phyloP scores from a whole-genome alignment of 2,797 vertebrate species.

The Brotula barbata region DNA sequence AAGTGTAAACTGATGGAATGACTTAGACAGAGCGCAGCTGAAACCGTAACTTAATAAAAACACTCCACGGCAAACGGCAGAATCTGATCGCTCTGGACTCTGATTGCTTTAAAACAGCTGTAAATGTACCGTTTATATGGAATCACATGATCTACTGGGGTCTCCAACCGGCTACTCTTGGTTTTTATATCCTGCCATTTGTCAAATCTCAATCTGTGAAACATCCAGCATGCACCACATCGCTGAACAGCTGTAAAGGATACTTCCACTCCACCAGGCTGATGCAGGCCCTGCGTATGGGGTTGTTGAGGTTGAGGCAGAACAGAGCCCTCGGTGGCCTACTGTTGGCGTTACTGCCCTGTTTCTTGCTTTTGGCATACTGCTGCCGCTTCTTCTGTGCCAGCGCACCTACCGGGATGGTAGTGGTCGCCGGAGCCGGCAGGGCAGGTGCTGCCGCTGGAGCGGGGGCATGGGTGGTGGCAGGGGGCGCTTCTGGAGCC shows the following conservation, averaged over 20 bases:
- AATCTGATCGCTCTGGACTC: no score
- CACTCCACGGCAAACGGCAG: no score
- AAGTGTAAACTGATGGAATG: neutral
- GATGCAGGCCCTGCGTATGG: conserved; percentile 98
- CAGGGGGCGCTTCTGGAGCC: conserved; percentile 79
- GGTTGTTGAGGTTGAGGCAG: conserved; percentile 98
- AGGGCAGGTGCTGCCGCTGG: conserved; percentile 70
- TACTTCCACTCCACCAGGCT: conserved; percentile 99
- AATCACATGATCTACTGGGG: no score
- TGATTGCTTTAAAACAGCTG: no score
- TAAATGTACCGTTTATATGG: no score
- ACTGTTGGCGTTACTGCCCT: conserved; percentile 93
- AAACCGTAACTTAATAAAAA: neutral
- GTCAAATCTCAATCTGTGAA: conserved; percentile 1
- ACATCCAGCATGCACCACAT: neutral
- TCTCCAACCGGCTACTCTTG: no score
- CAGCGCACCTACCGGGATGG: conserved; percentile 90
- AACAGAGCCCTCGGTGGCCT: conserved; percentile 95
- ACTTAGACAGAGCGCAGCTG: neutral
- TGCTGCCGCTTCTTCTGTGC: conserved; percentile 99
- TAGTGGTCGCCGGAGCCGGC: conserved; percentile 70
- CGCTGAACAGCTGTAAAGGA: conserved; percentile 80
- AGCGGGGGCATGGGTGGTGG: conserved; percentile 78
- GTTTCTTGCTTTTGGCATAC: conserved; percentile 99
- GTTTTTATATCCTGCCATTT: no score